These are phyloP conservation scores for Octonoba sinensis DNA, from an alignment of 2,888 invertebrate species.

Conservation along the genomic window DNA sequence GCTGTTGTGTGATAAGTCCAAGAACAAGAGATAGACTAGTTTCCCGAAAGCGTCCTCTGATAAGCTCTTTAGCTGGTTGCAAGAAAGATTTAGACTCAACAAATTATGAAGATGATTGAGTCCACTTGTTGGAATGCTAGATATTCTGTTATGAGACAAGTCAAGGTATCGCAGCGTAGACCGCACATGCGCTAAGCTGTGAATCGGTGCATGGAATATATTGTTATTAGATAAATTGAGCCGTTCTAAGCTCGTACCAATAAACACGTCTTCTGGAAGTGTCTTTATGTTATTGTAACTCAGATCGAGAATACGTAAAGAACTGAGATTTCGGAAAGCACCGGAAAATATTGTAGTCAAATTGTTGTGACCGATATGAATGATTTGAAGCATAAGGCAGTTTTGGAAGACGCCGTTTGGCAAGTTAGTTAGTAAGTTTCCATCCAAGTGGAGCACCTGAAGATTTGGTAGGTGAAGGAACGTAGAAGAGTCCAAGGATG, in stretches of 20 bases:
- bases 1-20: slow-evolving; percentile 84
- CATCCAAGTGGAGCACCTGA: slow-evolving; percentile 55
- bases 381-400: slow-evolving; percentile 55
- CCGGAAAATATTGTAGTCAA: slow-evolving; percentile 42
- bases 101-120: slow-evolving; percentile 78
- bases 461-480: slow-evolving; percentile 37
- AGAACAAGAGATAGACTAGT: slow-evolving; percentile 69
- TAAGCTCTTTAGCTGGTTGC: slow-evolving; percentile 70
- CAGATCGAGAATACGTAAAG: slow-evolving; percentile 65
- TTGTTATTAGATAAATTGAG: slow-evolving; percentile 61
- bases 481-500: slow-evolving; percentile 76
- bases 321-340: slow-evolving; percentile 54
- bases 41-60: slow-evolving; percentile 68
- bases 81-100: slow-evolving; percentile 81
- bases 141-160: slow-evolving; percentile 82
- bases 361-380: slow-evolving; percentile 56
- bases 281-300: slow-evolving; percentile 61
- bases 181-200: slow-evolving; percentile 74
- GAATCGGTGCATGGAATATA: slow-evolving; percentile 49
- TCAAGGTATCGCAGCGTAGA: slow-evolving; percentile 83
- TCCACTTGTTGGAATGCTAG: slow-evolving; percentile 77
- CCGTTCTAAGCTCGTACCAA: slow-evolving; percentile 48
- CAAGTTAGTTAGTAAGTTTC: slow-evolving; percentile 48
- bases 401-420: slow-evolving; percentile 53
- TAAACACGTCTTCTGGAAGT: slow-evolving; percentile 64